phyloP scores from a whole-genome alignment of 2,797 vertebrate genomes.

The Acipenser transmontanus region DNA sequence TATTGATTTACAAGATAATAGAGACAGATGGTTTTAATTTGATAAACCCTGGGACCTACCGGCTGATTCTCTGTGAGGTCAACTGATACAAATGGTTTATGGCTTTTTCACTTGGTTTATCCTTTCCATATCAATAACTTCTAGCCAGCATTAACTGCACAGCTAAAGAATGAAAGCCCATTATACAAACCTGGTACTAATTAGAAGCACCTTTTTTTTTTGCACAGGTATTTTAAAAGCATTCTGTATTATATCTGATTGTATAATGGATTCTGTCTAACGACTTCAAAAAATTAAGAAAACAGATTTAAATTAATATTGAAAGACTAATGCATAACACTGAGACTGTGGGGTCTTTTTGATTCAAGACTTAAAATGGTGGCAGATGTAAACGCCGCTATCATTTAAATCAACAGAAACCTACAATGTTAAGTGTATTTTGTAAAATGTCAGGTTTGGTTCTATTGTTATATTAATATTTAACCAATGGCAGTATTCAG shows the following conservation, averaged over 20 bases:
- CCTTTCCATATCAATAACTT: slow-evolving; percentile 40
- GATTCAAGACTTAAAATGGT: background rate
- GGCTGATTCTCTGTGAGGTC: slow-evolving; percentile 23
- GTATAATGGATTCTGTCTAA: background rate
- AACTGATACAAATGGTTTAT: slow-evolving; percentile 19
- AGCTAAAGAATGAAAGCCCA: slow-evolving; percentile 29
- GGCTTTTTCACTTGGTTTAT: slow-evolving; percentile 13
- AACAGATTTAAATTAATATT: no score
- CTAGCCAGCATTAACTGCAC: slow-evolving; percentile 42
- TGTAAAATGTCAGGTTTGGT: no score
- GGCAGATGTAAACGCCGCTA: no score
- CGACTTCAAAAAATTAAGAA: no score
- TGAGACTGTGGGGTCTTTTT: no score
- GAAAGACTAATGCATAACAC: no score
- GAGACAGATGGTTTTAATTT: slow-evolving; percentile 23
- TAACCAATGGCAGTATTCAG: background rate
- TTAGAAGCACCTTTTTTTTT: slow-evolving; percentile 43
- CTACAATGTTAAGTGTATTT: background rate
- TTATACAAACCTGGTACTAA: slow-evolving; percentile 45
- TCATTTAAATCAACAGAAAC: background rate
- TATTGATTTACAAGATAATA: background rate
- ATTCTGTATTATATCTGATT: background rate
- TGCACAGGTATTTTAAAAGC: slow-evolving; percentile 7
- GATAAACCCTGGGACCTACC: background rate
- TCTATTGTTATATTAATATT: no score